Evolutionary conservation across 2,113 vertebrate genomes (phyloP).

Genomic region (Gopherus evgoodei): DNA sequence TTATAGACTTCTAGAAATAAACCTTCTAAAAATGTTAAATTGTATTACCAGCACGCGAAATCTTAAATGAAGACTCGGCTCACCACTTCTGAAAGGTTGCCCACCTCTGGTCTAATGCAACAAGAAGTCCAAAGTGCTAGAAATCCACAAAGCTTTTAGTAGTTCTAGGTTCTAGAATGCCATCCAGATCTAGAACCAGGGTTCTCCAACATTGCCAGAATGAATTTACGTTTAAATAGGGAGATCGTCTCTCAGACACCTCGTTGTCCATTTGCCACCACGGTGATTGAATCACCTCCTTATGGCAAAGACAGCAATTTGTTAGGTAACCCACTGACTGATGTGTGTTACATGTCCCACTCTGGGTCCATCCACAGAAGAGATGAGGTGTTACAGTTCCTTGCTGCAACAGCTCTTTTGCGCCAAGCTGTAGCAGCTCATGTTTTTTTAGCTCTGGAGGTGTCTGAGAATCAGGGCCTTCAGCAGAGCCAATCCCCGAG

Average conservation of each 20-base stretch:
- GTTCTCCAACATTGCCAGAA: neutral
- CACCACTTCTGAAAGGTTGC: too few relatives aligned
- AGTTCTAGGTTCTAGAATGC: neutral
- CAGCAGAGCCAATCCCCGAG: neutral
- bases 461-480: neutral
- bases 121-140: neutral
- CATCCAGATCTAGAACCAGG: neutral
- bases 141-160: conserved; percentile 27
- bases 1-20: too few relatives aligned
- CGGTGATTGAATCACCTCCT: neutral
- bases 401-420: neutral
- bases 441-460: neutral
- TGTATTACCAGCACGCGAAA: too few relatives aligned
- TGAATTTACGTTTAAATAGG: neutral
- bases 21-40: too few relatives aligned
- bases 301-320: neutral
- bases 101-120: neutral
- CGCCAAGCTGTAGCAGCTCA: neutral
- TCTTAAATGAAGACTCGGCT: too few relatives aligned
- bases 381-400: neutral
- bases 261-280: neutral
- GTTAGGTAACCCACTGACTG: neutral
- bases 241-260: fast-evolving
- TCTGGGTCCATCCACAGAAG: fast-evolving
- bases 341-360: neutral